Base-by-base conservation (phyloP, 1,140 invertebrate genomes). In the Mercenaria mercenaria region DNA sequence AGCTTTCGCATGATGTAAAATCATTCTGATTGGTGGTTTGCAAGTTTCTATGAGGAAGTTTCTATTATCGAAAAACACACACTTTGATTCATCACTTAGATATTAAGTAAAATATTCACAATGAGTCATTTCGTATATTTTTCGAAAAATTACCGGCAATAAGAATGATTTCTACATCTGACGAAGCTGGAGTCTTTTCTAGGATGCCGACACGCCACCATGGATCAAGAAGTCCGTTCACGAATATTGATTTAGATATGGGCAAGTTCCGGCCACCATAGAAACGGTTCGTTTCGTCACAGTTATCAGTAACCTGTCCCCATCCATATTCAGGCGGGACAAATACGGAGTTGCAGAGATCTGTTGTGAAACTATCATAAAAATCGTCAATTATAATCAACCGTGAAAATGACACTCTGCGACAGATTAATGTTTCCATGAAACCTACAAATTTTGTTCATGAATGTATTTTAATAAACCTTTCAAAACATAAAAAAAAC, bases 201-300 rank as follows among this genome's bases (percentile, higher is more conserved):
- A 93, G 92, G 23, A 96, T 88, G 32, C 95, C 97, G 47, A 99
- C 96, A 0, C 97, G 97, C 96, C 99, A 98, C 98, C 98, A 99
- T 11, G 98, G 98, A 96, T 99, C 98, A 67, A 98, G 97, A 0
- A 97, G 97, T 72, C 98, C 98, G 94, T 99, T 98, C 56, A 98
- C 97, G 94, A 97, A 98, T 1, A 98, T 97, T n/a, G 98, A 97
- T 91, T 98, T 97, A 1, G 96, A 97, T 0, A 97, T 97, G 37
- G 97, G 94, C 32, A 98, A 96, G 84, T 97, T 96, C 0, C 97
- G 95, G 23, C 96, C 98, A 2, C 98, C 98, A 93, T 98, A 99
- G n/a, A 97, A 96, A 64, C 95, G 97, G 95, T 98, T 99, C 0
- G 98, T 98, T 90, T 97, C 96, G 0, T 96, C 91, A 6, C 97